phyloP scores from a whole-genome alignment of 2,888 invertebrate species.

The Sphaerophoria rueppellii region DNA sequence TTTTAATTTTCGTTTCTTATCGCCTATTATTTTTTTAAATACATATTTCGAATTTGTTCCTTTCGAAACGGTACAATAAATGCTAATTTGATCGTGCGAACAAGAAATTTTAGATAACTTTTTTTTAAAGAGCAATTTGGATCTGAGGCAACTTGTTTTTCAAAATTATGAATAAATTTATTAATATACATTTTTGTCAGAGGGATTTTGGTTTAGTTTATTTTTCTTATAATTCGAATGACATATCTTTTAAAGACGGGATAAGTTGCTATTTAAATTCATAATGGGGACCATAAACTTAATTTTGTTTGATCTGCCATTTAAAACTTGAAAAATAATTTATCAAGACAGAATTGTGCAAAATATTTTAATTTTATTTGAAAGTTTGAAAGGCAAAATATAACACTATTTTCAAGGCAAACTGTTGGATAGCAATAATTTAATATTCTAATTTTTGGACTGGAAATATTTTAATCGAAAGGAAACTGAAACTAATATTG shows the following conservation, averaged over 20 bases:
- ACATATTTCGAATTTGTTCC: not conserved
- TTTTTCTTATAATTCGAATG: constrained; percentile 1
- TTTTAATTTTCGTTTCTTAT: not conserved
- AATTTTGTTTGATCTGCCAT: not conserved
- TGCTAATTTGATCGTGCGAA: constrained; percentile 1
- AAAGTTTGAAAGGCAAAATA: not conserved
- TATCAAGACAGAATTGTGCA: too few relatives aligned
- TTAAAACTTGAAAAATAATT: too few relatives aligned
- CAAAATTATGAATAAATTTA: constrained; percentile 4
- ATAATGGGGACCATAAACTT: not conserved
- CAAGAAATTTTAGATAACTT: not conserved
- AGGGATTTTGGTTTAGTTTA: not conserved
- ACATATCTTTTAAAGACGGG: not conserved
- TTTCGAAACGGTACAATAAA: not conserved
- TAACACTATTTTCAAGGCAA: too few relatives aligned
- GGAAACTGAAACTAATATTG: too few relatives aligned
- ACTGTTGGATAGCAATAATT: too few relatives aligned
- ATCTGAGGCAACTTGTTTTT: constrained; percentile 7
- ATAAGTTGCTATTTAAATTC: too few relatives aligned
- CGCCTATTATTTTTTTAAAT: not conserved
- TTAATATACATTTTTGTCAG: not conserved
- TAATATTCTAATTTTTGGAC: too few relatives aligned
- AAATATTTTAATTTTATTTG: not conserved
- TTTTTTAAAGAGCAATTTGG: not conserved
- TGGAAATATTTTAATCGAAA: too few relatives aligned